Percentiles rank a stretch among this genome's conserved stretches.
Evolutionary conservation across 2,888 invertebrate species (phyloP).

Genomic region (Drosophila robusta): DNA sequence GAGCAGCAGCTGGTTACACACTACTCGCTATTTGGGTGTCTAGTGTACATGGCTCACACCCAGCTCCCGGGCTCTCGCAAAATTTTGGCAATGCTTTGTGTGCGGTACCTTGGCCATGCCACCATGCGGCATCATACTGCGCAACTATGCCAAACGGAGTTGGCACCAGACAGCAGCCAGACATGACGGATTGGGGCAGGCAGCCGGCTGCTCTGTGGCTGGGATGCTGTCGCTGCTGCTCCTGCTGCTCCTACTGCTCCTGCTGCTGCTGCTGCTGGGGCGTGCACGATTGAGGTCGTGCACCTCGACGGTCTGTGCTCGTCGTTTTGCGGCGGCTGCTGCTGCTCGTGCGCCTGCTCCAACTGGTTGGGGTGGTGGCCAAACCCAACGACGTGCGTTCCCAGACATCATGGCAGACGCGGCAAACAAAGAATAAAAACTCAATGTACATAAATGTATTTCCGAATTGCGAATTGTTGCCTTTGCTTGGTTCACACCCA

Average conservation of each 20-base stretch:
- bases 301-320: slow-evolving; percentile 65
- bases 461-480: slow-evolving; percentile 72
- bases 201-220: slow-evolving; percentile 9
- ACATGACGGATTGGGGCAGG: slow-evolving; percentile 66
- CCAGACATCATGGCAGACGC: slow-evolving; percentile 75
- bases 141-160: slow-evolving; percentile 35
- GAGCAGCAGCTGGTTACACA: slow-evolving; percentile 58
- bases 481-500: slow-evolving; percentile 62
- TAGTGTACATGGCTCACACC: slow-evolving; percentile 52
- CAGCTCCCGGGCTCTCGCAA: slow-evolving; percentile 20
- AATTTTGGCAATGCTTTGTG: slow-evolving; percentile 71
- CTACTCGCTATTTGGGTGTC: slow-evolving; percentile 43
- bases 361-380: slow-evolving; percentile 28
- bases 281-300: slow-evolving; percentile 83
- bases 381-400: slow-evolving; percentile 59
- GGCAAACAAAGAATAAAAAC: slow-evolving; percentile 48
- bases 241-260: not conserved
- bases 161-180: slow-evolving; percentile 72
- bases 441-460: slow-evolving; percentile 71
- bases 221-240: slow-evolving; percentile 18
- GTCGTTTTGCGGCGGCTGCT: slow-evolving; percentile 23
- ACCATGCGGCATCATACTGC: slow-evolving; percentile 22
- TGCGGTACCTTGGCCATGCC: slow-evolving; percentile 29
- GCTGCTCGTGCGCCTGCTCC: slow-evolving; percentile 72
- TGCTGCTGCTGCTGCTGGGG: slow-evolving; percentile 29